These are phyloP conservation scores for Epizoanthus stellaris DNA, from an alignment of 92 coral and sea anemone genomes.

Conservation along the genomic window DNA sequence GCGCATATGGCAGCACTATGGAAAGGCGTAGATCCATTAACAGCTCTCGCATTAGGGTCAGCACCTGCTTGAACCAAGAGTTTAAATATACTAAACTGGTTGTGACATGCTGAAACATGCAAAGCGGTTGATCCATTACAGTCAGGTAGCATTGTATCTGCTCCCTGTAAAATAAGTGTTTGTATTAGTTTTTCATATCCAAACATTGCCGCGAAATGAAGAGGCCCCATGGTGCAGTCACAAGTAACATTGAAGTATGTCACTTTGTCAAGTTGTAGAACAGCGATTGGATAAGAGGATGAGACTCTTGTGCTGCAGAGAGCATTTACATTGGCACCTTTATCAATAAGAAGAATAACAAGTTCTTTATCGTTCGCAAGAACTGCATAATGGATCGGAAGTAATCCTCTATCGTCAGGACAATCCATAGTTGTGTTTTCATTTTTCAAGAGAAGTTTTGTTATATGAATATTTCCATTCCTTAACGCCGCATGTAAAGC, in stretches of 20 bases:
- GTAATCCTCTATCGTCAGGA: background rate
- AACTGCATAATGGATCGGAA: slow-evolving; percentile 31
- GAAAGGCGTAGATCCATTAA: slow-evolving; percentile 62
- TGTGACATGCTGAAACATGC: slow-evolving; percentile 58
- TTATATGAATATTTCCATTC: background rate
- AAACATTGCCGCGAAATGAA: slow-evolving; percentile 31
- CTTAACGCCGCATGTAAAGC: slow-evolving; percentile 22
- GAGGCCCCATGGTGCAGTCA: background rate
- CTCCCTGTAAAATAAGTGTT: background rate
- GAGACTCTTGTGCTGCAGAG: background rate
- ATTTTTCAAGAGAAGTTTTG: background rate
- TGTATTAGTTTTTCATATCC: background rate
- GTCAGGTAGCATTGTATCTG: background rate
- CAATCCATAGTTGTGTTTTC: slow-evolving; percentile 12
- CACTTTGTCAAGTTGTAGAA: background rate
- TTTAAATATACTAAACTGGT: background rate
- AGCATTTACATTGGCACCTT: background rate
- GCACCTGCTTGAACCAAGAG: slow-evolving; percentile 45
- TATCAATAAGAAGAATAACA: background rate
- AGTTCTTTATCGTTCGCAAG: background rate
- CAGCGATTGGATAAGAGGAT: too few species aligned
- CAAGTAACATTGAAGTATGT: slow-evolving; percentile 2
- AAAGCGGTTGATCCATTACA: slow-evolving; percentile 56
- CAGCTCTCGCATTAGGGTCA: slow-evolving; percentile 25
- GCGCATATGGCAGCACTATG: slow-evolving; percentile 64